These are phyloP conservation scores for Panurus biarmicus DNA, from an alignment of 2,113 vertebrate genomes.

Conservation along the genomic window DNA sequence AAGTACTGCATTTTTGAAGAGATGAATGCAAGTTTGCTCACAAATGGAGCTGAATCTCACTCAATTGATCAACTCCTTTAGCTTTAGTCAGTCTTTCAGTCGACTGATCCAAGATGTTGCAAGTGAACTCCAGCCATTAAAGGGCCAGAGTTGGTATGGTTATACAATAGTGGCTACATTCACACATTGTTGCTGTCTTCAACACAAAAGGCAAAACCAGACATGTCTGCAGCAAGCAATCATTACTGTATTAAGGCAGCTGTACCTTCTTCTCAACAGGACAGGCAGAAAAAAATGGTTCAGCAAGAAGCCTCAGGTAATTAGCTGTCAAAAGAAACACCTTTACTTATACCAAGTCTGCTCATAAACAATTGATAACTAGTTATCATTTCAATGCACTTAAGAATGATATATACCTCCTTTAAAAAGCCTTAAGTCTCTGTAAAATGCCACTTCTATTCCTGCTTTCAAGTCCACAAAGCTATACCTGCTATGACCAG, in stretches of 20 bases:
- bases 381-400: neutral
- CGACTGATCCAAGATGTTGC: neutral
- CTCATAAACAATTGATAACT: neutral
- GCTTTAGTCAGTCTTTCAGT: neutral
- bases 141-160: neutral
- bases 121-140: neutral
- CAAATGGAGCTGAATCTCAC: neutral
- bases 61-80: neutral
- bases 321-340: neutral
- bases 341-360: neutral
- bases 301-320: neutral
- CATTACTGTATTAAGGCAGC: neutral
- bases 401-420: fast-evolving
- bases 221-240: neutral
- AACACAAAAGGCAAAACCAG: neutral
- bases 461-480: neutral
- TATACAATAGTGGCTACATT: neutral
- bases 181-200: neutral
- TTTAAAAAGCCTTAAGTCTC: neutral
- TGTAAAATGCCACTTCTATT: neutral
- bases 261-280: neutral
- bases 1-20: neutral
- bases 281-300: neutral
- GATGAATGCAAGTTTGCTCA: neutral
- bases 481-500: neutral